Evolutionary conservation across 2,797 vertebrate species (phyloP), one percentile per base, ranked within the genome.

Genomic region (Lepus townsendii): DNA sequence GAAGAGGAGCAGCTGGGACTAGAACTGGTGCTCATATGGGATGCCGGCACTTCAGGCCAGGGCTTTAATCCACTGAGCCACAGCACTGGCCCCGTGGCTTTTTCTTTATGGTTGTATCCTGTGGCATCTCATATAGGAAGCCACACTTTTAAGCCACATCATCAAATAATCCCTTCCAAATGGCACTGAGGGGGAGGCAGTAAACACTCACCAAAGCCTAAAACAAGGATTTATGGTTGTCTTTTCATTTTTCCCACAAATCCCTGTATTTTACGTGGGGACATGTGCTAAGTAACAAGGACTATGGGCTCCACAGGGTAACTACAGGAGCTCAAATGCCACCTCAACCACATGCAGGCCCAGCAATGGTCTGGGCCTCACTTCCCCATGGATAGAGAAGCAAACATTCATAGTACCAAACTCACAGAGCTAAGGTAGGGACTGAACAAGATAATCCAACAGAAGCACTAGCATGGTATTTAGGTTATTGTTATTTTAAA

Each of bases 401-500:
- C 14, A 69, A 72, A 92, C 89, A 75, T 73, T 78, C 47, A 38
- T 27, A 84, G 26, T 7, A 69, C 3, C 52, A 83, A 57, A 32
- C 63, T 42, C 30, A 83, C 4, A 80, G 52, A 17, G 8, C 35
- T 85, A 89, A 80, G 26, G 54, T 42, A 77, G 76, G 27, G 27
- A 75, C 8, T 52, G 52, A 66, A 12, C 14, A 24, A 50, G 8
- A 24, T 69, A 62, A 73, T n/a, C n/a, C 1, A 8, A 84, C 14
- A n/a, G 16, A 84, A 92, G n/a, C 30, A 54, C n/a, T 94, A 84
- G 16, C 30, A 20, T 27, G 30, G 10, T 54, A 38, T 68, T 16
- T n/a, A 17, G 77, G 60, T 62, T 60, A 76, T 65, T 88, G 2
- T 27, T 84, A 47, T 76, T 82, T 93, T 76, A 24, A 54, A 50